Base-by-base conservation (phyloP, 1,140 invertebrate species). In the Sycophila sp. region DNA sequence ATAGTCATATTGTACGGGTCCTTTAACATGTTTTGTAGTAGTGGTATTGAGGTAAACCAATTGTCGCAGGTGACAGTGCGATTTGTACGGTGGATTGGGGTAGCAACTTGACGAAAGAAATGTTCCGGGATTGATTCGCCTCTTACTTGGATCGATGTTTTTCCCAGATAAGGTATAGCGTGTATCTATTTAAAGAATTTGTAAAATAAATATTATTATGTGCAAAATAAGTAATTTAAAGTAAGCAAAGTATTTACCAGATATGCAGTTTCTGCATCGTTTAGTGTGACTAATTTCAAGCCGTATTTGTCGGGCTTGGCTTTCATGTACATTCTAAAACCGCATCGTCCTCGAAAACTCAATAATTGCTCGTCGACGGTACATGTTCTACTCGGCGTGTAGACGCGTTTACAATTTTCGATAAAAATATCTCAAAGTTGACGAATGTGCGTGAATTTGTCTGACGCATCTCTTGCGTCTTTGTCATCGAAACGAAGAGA, bases 231-330 rank as follows among this genome's bases (percentile, higher is more conserved):
- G n/a, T 55, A 30, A n/a, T 6, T 8, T 13, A 47, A 0, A n/a
- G 32, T n/a, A 40, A 59, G 68, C 6, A 55, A 42, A 4, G 59
- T 59, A 40, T 64, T 70, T 0, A 70, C n/a, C 68, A 82, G 51
- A 59, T 84, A 84, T 36, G 74, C 70, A 11, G 71, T 79, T 42
- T 53, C 59, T 36, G 78, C 75, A 71, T 84, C 78, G 15, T 72
- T 77, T 19, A 82, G 66, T 59, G 68, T 73, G 30, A 77, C 17
- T 34, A 85, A 76, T 79, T 87, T 87, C 28, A 88, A 74, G 2
- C 86, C 87, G 71, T 86, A 88, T 68, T 82, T 83, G 22, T 67
- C 73, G 0, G 83, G 81, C 78, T 86, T 87, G 6, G 76, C 76
- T 53, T 84, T 82, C 47, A 87, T 86, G 66, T 86, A 87, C 69